phyloP scores from a whole-genome alignment of 2,888 invertebrate genomes.

The Parasteatoda lunata region DNA sequence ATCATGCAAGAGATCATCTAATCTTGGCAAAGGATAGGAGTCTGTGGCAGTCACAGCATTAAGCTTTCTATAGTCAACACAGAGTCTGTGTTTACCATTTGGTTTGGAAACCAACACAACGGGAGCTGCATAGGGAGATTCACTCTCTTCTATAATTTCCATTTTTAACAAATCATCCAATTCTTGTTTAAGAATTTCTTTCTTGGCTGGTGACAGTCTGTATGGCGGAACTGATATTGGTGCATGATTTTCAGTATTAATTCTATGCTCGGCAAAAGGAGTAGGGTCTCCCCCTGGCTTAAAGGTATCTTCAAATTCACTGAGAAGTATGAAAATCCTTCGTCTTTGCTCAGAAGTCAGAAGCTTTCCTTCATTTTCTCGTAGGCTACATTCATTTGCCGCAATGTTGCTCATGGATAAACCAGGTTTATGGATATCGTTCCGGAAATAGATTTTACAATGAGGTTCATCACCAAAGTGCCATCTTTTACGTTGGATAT shows the following conservation, averaged over 20 bases:
- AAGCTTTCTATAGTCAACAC: conserved; percentile 15
- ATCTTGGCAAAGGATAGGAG: conserved; percentile 19
- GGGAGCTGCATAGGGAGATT: conserved; percentile 10
- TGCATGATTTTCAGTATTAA: neutral
- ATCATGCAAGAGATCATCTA: too few species aligned
- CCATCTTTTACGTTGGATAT: too few species aligned
- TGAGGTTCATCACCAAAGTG: neutral
- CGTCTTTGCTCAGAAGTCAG: neutral
- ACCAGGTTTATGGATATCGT: neutral
- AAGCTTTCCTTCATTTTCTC: neutral
- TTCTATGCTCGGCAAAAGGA: too few species aligned
- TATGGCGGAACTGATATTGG: too few species aligned
- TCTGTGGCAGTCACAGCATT: conserved; percentile 1
- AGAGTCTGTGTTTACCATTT: neutral
- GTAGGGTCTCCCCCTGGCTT: too few species aligned
- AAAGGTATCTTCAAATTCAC: too few species aligned
- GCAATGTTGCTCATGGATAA: neutral
- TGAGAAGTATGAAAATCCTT: neutral
- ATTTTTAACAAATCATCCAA: neutral
- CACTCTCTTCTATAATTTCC: conserved; percentile 17
- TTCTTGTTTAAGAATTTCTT: neutral
- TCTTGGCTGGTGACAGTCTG: neutral
- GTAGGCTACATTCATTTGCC: neutral
- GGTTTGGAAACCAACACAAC: conserved; percentile 12
- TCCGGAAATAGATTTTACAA: neutral